Evolutionary conservation across 2,113 vertebrate genomes (phyloP), one percentile per base, ranked within the genome.

Genomic region (Regulus satrapa): DNA sequence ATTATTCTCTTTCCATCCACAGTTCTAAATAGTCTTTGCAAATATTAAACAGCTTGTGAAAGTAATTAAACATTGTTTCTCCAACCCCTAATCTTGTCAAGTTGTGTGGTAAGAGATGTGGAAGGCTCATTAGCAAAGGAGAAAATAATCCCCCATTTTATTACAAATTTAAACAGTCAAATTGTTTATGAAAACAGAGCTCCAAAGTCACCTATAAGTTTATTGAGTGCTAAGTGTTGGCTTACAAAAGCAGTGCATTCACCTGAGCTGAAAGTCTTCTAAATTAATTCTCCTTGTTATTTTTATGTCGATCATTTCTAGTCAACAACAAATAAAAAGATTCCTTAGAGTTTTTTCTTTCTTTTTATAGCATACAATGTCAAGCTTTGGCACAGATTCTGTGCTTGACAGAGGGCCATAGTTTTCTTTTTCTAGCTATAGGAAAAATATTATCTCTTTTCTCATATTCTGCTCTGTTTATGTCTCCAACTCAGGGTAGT

Each of bases 51-150:
- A 92, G 38, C 59, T 46, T 69, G 32, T 24, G 36, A 89, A 86
- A 84, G 49, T 91, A 94, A 92, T 86, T 94, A 92, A 91, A 79
- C 38, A 77, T 80, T 92, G 67, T 90, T 17, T 93, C 18, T 86
- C 36, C 55, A 86, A 61, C 73, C 63, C 54, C 36, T 92, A 80
- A 91, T 86, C 59, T 89, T 84, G 51, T 73, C 55, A 94, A 77
- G 4, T 80, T 91, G 12, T 73, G 23, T 91, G 34, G 68, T 43
- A 69, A 88, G 49, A 88, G 67, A 92, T 68, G 38, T 52, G 45
- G 31, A 91, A 92, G 58, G 4, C 29, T 80, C 54, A 64, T 69
- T 73, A 91, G 76, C 72, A 80, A 88, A 77, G 54, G 20, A 86
- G 26, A 26, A 91, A 92, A 77, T 79, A 73, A 86, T 86, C 25